These are phyloP conservation scores for Ctena decussata DNA, from an alignment of 2,888 invertebrate genomes.

Conservation along the genomic window DNA sequence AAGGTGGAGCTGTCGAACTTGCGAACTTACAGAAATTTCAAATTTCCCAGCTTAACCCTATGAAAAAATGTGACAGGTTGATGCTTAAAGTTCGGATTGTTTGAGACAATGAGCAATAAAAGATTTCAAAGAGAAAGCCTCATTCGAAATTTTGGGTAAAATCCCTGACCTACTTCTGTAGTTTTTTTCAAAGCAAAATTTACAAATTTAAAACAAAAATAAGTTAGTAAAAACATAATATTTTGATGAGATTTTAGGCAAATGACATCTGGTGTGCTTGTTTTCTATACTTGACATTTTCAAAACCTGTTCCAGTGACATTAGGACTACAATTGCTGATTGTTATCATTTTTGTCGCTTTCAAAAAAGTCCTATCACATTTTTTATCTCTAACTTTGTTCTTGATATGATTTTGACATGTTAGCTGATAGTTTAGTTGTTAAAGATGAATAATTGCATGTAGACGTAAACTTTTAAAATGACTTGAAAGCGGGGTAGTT, in stretches of 20 bases:
- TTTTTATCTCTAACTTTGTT: neutral
- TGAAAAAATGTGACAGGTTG: too few species aligned
- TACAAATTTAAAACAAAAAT: too few species aligned
- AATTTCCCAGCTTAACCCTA: too few species aligned
- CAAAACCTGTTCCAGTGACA: neutral
- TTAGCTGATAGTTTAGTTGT: neutral
- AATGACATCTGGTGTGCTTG: neutral
- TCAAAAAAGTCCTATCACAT: neutral
- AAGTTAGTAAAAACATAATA: too few species aligned
- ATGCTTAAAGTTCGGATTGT: too few species aligned
- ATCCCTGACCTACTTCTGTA: too few species aligned
- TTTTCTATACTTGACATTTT: neutral
- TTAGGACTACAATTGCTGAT: neutral
- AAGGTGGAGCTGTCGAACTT: too few species aligned
- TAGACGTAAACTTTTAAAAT: neutral
- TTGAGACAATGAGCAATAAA: too few species aligned
- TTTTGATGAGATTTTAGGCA: neutral
- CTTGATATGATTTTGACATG: neutral
- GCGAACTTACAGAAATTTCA: too few species aligned
- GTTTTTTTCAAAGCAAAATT: too few species aligned
- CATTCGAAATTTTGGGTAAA: too few species aligned
- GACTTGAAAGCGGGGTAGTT: neutral
- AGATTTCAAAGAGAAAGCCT: too few species aligned
- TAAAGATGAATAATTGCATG: conserved; percentile 2
- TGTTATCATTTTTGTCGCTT: neutral